Conservation (phyloP, 2,888 invertebrate species). For the Odontothrips loti region DNA sequence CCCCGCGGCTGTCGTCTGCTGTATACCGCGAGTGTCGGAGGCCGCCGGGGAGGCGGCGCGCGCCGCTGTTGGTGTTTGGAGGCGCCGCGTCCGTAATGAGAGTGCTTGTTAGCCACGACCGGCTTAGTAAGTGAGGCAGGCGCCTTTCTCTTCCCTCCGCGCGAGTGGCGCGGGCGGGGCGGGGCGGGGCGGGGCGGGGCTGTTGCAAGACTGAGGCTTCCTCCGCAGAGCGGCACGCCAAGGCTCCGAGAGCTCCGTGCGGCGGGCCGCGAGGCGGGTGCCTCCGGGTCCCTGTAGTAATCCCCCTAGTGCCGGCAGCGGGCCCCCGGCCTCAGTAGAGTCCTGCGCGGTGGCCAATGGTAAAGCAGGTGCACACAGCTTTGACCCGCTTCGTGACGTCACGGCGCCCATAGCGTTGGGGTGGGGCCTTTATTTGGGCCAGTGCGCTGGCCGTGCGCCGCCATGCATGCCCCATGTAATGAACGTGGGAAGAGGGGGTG, state of each 20-base stretch:
- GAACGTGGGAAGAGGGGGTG: neutral
- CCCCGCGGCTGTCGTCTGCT: no score
- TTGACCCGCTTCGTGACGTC: neutral
- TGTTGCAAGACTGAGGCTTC: neutral
- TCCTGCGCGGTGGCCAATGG: no score
- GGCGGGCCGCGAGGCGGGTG: no score
- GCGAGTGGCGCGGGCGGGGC: neutral
- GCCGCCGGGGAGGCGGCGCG: neutral
- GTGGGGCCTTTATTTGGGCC: neutral
- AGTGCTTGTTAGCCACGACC: constrained; percentile 24
- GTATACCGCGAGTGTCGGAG: no score
- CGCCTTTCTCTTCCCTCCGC: neutral
- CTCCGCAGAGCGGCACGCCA: neutral
- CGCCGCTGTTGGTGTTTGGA: no score
- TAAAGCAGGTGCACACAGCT: no score
- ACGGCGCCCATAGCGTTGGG: neutral
- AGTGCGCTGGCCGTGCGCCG: no score
- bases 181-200: neutral
- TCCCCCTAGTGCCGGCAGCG: no score
- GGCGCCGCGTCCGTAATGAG: neutral
- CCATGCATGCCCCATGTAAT: neutral
- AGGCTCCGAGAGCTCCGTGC: no score
- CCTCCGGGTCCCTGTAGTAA: no score
- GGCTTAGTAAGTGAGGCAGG: constrained; percentile 23
- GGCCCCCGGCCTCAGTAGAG: no score